These are phyloP conservation scores for Tokudaia muenninki DNA, from an alignment of 2,797 vertebrate genomes.

Conservation along the genomic window DNA sequence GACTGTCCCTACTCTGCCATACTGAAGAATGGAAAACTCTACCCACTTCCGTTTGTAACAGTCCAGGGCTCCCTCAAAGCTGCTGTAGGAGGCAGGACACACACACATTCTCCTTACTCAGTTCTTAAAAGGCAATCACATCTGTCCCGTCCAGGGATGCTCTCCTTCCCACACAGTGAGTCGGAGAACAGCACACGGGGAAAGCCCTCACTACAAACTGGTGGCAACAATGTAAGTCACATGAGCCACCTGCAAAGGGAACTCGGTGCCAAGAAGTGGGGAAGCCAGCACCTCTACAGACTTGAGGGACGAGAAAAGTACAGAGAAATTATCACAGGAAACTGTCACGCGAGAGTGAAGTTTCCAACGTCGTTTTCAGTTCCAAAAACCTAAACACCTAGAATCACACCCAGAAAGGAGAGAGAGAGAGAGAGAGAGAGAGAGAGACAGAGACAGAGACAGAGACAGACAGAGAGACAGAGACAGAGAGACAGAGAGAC, in stretches of 20 bases:
- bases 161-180: not conserved
- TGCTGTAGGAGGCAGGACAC: not conserved
- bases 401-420: slow-evolving; percentile 38
- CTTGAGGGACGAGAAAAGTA: not conserved
- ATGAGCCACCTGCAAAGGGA: not conserved
- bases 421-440: not conserved
- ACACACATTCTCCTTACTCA: not conserved
- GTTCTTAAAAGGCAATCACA: slow-evolving; percentile 38
- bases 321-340: slow-evolving; percentile 18
- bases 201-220: not conserved
- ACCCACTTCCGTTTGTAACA: not conserved
- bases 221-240: not conserved
- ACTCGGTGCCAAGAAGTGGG: not conserved
- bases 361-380: slow-evolving; percentile 28
- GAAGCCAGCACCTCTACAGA: not conserved
- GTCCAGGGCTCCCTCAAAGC: not conserved
- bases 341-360: not conserved
- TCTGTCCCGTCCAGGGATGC: not conserved
- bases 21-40: not conserved
- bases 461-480: not conserved
- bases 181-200: not conserved
- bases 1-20: not conserved
- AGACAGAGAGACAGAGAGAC: not conserved
- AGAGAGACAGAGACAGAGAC: not conserved
- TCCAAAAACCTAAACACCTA: slow-evolving; percentile 10